These are phyloP conservation scores for Drosophila setifemur DNA, from an alignment of 1,140 invertebrate species.

Conservation along the genomic window DNA sequence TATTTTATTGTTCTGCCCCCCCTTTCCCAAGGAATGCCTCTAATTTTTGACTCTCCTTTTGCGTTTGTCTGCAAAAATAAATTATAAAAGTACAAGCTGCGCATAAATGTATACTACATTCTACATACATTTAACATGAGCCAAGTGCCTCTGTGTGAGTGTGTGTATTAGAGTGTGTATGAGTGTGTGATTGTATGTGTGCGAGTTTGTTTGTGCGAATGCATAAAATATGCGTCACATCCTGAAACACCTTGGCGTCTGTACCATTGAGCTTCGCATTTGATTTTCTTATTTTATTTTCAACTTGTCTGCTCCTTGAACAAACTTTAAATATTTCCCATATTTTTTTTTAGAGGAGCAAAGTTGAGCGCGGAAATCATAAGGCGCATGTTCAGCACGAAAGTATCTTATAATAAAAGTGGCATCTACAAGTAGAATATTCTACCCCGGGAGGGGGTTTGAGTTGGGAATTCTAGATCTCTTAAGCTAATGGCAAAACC, in stretches of 20 bases:
- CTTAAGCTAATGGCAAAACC: constrained; percentile 21
- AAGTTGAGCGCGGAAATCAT: constrained; percentile 29
- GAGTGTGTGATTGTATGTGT: not conserved
- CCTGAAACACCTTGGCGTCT: not conserved
- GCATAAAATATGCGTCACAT: constrained; percentile 53
- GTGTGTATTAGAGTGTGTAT: not conserved
- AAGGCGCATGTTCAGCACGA: constrained; percentile 46
- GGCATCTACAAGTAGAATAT: constrained; percentile 8
- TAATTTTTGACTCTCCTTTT: constrained; percentile 32
- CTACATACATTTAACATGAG: constrained; percentile 49
- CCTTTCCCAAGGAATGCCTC: constrained; percentile 25
- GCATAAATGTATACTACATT: constrained; percentile 37
- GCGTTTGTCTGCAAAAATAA: constrained; percentile 28
- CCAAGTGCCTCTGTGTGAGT: constrained; percentile 1
- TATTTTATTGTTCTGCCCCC: constrained; percentile 53
- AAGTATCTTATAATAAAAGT: constrained; percentile 27
- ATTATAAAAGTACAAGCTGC: constrained; percentile 40
- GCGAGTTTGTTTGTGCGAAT: not conserved
- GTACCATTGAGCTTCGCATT: constrained; percentile 7
- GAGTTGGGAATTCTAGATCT: not conserved
- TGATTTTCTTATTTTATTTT: constrained; percentile 34
- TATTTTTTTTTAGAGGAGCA: constrained; percentile 44
- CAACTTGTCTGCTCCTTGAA: constrained; percentile 6
- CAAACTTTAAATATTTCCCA: constrained; percentile 70
- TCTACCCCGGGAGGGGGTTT: constrained; percentile 6